These are phyloP conservation scores for Lordiphosa mommai DNA, from an alignment of 1,140 invertebrate species.

Conservation along the genomic window DNA sequence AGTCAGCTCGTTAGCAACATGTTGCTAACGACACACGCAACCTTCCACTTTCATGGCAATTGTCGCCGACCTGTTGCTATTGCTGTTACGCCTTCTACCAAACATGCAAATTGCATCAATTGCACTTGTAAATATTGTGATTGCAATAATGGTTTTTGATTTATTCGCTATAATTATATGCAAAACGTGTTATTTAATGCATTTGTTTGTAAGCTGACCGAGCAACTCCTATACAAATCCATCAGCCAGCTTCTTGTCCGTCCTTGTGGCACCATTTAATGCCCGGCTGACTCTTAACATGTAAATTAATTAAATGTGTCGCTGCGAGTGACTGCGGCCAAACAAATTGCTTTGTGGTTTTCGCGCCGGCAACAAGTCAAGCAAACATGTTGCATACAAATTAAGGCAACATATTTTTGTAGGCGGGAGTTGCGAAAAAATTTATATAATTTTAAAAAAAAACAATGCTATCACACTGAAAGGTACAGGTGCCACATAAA, in stretches of 20 bases:
- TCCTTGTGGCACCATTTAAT: slow-evolving; percentile 35
- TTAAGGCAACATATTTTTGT: slow-evolving; percentile 38
- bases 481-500: no score
- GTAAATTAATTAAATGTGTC: slow-evolving; percentile 55
- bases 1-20: slow-evolving; percentile 64
- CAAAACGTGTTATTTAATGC: slow-evolving; percentile 63
- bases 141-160: slow-evolving; percentile 45
- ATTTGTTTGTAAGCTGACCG: slow-evolving; percentile 54
- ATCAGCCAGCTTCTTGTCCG: slow-evolving; percentile 12
- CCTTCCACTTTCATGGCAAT: slow-evolving; percentile 9
- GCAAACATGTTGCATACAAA: slow-evolving; percentile 60
- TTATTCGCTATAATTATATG: slow-evolving; percentile 57
- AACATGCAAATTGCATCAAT: slow-evolving; percentile 34
- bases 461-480: no score
- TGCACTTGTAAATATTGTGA: slow-evolving; percentile 65
- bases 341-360: slow-evolving; percentile 49
- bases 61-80: no score
- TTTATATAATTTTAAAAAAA: no score
- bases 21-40: slow-evolving; percentile 17
- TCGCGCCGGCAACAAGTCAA: slow-evolving; percentile 16
- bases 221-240: slow-evolving; percentile 17
- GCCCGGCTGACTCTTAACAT: slow-evolving; percentile 42
- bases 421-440: not conserved
- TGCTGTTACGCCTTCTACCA: no score
- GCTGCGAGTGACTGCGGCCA: slow-evolving; percentile 11